Conservation (phyloP, 2,113 vertebrate species). For the Datnioides undecimradiatus region DNA sequence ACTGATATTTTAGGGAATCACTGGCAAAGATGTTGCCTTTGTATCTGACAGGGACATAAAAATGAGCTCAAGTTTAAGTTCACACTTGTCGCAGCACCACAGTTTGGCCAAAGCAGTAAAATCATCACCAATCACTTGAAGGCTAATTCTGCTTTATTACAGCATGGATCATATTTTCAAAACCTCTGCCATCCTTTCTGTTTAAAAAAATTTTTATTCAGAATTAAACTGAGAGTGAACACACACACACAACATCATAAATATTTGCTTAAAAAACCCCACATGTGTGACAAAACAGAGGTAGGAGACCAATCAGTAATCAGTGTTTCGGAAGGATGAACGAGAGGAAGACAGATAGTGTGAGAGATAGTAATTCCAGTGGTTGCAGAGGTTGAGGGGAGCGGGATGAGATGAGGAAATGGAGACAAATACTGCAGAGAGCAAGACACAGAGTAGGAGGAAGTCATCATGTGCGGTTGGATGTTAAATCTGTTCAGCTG, state of each 20-base stretch:
- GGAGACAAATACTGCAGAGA: not conserved
- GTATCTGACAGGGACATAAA: too few species aligned
- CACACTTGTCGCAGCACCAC: too few species aligned
- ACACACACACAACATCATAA: too few species aligned
- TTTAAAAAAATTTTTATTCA: not conserved
- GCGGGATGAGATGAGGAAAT: not conserved
- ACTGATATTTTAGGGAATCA: too few species aligned
- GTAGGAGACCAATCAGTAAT: not conserved
- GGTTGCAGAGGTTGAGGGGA: not conserved
- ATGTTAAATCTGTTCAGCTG: slow-evolving; percentile 37
- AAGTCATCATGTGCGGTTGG: not conserved
- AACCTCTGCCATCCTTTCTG: too few species aligned
- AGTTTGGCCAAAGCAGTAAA: too few species aligned
- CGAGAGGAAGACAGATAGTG: not conserved
- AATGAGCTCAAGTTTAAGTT: too few species aligned
- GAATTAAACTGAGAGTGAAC: not conserved
- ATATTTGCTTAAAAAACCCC: not conserved
- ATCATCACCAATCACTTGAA: not conserved
- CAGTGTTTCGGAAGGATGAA: not conserved
- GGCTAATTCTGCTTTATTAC: too few species aligned
- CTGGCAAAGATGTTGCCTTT: too few species aligned
- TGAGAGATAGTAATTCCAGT: not conserved
- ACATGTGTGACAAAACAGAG: not conserved
- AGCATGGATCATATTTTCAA: too few species aligned
- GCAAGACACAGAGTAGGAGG: not conserved